Conservation (phyloP, 2,888 invertebrate species). For the Cheiracanthium punctorium region DNA sequence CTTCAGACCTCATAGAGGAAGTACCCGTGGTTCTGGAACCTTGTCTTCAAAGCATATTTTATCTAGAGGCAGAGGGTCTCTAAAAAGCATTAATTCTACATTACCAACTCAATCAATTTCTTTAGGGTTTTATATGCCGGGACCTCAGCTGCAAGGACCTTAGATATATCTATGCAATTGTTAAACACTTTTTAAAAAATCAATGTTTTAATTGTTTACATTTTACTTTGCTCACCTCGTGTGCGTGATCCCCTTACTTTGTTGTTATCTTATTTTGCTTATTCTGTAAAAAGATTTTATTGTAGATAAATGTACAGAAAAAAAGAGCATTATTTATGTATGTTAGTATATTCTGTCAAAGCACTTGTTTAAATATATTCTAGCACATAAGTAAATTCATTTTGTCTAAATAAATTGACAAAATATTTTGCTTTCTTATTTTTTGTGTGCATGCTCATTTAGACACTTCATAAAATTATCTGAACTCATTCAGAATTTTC, state of each 20-base stretch:
- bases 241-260: not conserved
- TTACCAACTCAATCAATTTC: slow-evolving; percentile 60
- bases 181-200: not conserved
- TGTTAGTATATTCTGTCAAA: slow-evolving; percentile 10
- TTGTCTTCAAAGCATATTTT: slow-evolving; percentile 31
- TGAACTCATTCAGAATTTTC: no score
- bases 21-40: slow-evolving; percentile 5
- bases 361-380: slow-evolving; percentile 3
- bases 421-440: slow-evolving; percentile 12
- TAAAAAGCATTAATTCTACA: slow-evolving; percentile 5
- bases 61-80: slow-evolving; percentile 37
- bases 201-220: not conserved
- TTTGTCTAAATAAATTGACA: slow-evolving; percentile 26
- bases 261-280: not conserved
- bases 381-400: slow-evolving; percentile 23
- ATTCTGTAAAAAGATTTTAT: slow-evolving; percentile 64
- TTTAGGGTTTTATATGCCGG: slow-evolving; percentile 67
- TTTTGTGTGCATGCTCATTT: not conserved
- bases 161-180: not conserved
- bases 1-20: slow-evolving; percentile 31
- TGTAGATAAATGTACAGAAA: slow-evolving; percentile 66
- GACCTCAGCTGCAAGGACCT: slow-evolving; percentile 61
- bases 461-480: not conserved
- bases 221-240: not conserved
- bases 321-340: slow-evolving; percentile 48